These are phyloP conservation scores for Orgyia antiqua DNA, from an alignment of 2,888 invertebrate genomes.

Conservation along the genomic window DNA sequence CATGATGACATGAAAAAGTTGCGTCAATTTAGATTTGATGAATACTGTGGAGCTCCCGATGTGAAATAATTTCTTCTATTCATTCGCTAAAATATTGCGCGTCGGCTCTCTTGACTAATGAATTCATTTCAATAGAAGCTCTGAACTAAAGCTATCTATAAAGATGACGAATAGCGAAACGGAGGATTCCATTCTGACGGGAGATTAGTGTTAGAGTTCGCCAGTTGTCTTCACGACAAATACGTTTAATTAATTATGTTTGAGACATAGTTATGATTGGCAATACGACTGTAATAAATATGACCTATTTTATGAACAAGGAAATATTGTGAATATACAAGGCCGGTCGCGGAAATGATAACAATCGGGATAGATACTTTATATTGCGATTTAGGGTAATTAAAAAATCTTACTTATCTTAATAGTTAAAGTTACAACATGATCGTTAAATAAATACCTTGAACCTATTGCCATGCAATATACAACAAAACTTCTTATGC, in stretches of 20 bases:
- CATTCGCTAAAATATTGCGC: constrained; percentile 59
- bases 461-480: too few species aligned
- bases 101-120: constrained; percentile 52
- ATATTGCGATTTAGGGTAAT: too few species aligned
- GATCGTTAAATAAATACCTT: too few species aligned
- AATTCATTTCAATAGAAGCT: constrained; percentile 54
- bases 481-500: too few species aligned
- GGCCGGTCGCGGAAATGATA: too few species aligned
- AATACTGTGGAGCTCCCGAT: constrained; percentile 37
- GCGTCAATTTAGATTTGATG: constrained; percentile 38
- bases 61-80: constrained; percentile 62
- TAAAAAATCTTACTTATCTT: too few species aligned
- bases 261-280: neutral
- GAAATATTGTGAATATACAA: neutral
- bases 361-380: too few species aligned
- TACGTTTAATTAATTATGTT: constrained; percentile 17
- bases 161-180: constrained; percentile 35
- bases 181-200: constrained; percentile 18
- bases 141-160: constrained; percentile 27
- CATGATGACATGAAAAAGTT: constrained; percentile 13
- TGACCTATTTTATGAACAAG: constrained; percentile 1
- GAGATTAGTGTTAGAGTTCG: constrained; percentile 14
- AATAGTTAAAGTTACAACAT: too few species aligned
- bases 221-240: constrained; percentile 6
- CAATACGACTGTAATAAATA: neutral